Evolutionary conservation across 2,888 invertebrate species (phyloP).

Genomic region (Drosophila nr. fundita): DNA sequence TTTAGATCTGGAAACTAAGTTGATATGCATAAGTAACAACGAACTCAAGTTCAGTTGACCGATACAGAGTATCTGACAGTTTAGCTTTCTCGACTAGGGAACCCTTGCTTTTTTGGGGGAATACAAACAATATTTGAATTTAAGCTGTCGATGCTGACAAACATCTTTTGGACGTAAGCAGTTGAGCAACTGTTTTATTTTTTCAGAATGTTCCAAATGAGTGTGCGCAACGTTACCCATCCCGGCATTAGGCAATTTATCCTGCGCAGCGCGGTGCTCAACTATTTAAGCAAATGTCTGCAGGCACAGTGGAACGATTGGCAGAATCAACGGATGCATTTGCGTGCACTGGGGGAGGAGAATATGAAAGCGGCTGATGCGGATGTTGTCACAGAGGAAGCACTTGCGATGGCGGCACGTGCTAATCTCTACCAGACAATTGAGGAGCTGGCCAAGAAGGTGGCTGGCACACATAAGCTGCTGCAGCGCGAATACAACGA

Average conservation of each 20-base stretch:
- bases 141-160: background rate
- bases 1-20: background rate
- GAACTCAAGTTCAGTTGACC: background rate
- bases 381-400: background rate
- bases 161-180: constrained; percentile 14
- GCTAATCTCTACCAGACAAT: constrained; percentile 24
- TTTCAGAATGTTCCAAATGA: constrained; percentile 46
- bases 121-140: constrained; percentile 1
- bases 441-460: constrained; percentile 35
- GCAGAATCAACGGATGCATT: constrained; percentile 49
- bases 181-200: constrained; percentile 27
- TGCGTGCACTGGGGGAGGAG: constrained; percentile 25
- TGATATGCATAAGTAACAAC: background rate
- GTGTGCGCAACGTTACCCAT: constrained; percentile 50
- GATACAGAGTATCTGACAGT: too few species aligned
- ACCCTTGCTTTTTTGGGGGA: background rate
- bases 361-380: background rate
- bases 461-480: constrained; percentile 39
- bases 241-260: constrained; percentile 72
- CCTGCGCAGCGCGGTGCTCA: constrained; percentile 58
- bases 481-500: constrained; percentile 61
- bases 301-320: constrained; percentile 63
- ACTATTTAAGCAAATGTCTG: constrained; percentile 57
- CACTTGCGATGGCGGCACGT: background rate
- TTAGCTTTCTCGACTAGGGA: background rate